phyloP scores from a whole-genome alignment of 2,113 vertebrate species.

The Leptobrachium leishanense region DNA sequence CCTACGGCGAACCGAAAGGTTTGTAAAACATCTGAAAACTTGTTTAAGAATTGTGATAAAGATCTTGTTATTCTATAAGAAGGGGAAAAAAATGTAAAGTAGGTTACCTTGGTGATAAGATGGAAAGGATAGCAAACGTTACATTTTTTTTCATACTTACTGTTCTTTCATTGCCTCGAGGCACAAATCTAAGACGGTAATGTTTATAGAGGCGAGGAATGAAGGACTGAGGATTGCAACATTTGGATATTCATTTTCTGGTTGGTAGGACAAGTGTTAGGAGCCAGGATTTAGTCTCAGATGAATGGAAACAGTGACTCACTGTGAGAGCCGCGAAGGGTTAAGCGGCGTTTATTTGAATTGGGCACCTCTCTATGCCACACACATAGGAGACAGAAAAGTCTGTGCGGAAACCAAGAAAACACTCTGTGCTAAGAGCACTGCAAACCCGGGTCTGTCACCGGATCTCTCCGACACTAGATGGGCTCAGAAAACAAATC shows the following conservation, averaged over 20 bases:
- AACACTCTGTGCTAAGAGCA: constrained; percentile 9
- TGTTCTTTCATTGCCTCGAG: neutral
- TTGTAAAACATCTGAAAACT: no score
- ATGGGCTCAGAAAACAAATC: neutral
- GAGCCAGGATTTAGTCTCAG: neutral
- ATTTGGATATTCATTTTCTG: constrained; percentile 2
- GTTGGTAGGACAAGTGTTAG: neutral
- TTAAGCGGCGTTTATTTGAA: constrained; percentile 33
- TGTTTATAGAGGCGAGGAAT: neutral
- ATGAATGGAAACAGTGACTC: constrained; percentile 31
- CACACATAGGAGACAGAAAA: constrained; percentile 14
- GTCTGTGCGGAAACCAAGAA: constrained; percentile 12
- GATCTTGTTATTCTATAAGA: neutral
- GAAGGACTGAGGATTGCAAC: neutral
- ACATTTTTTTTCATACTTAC: neutral
- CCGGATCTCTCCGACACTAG: neutral
- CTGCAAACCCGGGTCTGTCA: neutral
- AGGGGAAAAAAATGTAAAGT: neutral
- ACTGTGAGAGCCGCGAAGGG: constrained; percentile 3
- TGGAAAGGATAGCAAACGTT: neutral
- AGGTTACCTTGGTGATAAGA: neutral
- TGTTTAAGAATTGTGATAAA: neutral
- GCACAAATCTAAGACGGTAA: neutral
- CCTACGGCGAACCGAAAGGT: no score
- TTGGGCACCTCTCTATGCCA: constrained; percentile 37